These are phyloP conservation scores for Xylophagus ater DNA, from an alignment of 2,888 invertebrate genomes.

Conservation along the genomic window DNA sequence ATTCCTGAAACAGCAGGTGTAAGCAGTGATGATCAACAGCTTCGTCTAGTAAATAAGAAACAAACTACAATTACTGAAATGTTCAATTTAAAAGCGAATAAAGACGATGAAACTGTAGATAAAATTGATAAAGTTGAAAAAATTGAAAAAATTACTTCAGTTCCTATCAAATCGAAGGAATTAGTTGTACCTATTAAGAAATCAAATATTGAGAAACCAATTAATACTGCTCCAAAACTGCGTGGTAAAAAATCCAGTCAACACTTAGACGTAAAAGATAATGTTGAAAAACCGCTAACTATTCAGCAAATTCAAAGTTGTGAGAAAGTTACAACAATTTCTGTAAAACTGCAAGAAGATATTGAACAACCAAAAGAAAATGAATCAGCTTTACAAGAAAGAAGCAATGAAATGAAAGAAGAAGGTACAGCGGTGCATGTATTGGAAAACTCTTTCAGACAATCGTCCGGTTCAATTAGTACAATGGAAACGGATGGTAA, in stretches of 20 bases:
- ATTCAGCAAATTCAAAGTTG: too few relatives aligned
- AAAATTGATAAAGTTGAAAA: constrained; percentile 22
- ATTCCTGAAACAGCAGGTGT: constrained; percentile 9
- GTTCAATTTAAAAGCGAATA: constrained; percentile 24
- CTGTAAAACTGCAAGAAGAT: too few relatives aligned
- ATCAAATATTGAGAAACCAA: constrained; percentile 23
- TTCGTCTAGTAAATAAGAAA: constrained; percentile 22
- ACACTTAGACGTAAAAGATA: constrained; percentile 25
- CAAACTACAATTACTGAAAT: constrained; percentile 38
- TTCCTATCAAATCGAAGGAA: constrained; percentile 2
- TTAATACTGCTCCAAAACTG: constrained; percentile 34
- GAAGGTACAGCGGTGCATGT: too few relatives aligned
- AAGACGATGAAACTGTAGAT: constrained; percentile 20
- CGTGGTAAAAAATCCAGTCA: constrained; percentile 27
- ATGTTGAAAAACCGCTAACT: too few relatives aligned
- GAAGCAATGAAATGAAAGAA: too few relatives aligned
- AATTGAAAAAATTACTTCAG: constrained; percentile 6
- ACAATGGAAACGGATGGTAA: constrained; percentile 27
- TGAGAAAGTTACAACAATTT: too few relatives aligned
- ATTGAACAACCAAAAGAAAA: too few relatives aligned
- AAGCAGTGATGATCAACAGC: constrained; percentile 16
- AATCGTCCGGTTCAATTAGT: too few relatives aligned
- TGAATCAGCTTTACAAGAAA: too few relatives aligned
- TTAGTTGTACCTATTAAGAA: constrained; percentile 6
- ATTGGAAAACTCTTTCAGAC: too few relatives aligned